Conservation (phyloP, 35 echinoderm and acorn worm species). For the Hemicentrotus pulcherrimus region DNA sequence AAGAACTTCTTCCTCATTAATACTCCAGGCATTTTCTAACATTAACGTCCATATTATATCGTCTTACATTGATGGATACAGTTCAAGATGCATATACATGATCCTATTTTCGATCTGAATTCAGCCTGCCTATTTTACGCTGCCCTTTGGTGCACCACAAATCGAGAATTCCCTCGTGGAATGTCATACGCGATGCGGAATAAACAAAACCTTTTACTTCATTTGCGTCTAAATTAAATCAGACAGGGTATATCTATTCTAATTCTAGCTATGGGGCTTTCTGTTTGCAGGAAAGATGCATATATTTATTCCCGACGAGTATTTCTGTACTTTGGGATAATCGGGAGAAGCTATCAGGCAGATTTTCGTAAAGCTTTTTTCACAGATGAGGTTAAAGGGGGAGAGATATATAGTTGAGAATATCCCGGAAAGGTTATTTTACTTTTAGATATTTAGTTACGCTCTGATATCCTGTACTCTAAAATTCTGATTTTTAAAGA, state of each 20-base stretch:
- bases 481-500: too few species aligned
- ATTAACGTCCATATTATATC: background rate
- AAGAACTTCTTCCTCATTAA: too few species aligned
- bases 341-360: background rate
- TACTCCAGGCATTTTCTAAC: background rate
- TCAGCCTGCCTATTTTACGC: background rate
- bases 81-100: background rate
- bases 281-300: background rate
- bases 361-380: background rate
- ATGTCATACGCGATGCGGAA: slow-evolving; percentile 26
- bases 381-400: slow-evolving; percentile 4
- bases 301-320: background rate
- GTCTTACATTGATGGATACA: background rate
- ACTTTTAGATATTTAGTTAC: background rate
- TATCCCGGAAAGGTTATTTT: background rate
- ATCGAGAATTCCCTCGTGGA: background rate
- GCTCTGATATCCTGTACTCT: too few species aligned
- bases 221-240: slow-evolving; percentile 41
- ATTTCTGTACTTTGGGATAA: slow-evolving; percentile 13
- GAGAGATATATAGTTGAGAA: background rate
- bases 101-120: background rate
- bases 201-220: slow-evolving; percentile 41
- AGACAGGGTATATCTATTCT: slow-evolving; percentile 42
- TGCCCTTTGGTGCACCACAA: background rate
- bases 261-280: slow-evolving; percentile 22